Evolutionary conservation across 1,140 invertebrate species (phyloP).

Genomic region (Adoxophyes honmai): DNA sequence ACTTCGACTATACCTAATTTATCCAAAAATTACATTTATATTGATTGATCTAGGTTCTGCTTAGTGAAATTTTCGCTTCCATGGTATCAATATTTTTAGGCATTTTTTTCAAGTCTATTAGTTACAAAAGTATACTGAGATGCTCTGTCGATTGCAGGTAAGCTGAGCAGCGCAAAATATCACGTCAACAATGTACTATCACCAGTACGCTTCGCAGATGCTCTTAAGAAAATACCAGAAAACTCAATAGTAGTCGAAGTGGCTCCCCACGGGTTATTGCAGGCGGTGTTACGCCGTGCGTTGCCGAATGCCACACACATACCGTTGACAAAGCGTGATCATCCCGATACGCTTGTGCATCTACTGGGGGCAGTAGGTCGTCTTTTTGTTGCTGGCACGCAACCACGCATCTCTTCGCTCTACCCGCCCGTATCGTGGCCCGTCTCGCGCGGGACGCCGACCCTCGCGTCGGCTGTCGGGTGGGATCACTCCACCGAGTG

Average conservation of each 20-base stretch:
- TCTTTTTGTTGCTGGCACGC: slow-evolving; percentile 87
- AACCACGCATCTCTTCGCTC: slow-evolving; percentile 83
- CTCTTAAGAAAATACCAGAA: slow-evolving; percentile 88
- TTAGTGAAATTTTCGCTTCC: too few species aligned
- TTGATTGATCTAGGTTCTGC: too few species aligned
- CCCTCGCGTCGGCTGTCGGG: slow-evolving; percentile 88
- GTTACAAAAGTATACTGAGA: too few species aligned
- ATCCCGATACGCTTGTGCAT: slow-evolving; percentile 32
- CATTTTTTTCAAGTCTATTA: too few species aligned
- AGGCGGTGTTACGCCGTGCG: slow-evolving; percentile 90
- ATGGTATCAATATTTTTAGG: too few species aligned
- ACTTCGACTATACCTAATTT: too few species aligned
- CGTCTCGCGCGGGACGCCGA: slow-evolving; percentile 92
- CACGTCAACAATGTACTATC: slow-evolving; percentile 97
- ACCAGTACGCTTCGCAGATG: slow-evolving; percentile 90
- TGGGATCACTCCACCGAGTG: slow-evolving; percentile 96
- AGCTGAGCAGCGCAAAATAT: slow-evolving; percentile 92
- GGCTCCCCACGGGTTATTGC: slow-evolving; percentile 93
- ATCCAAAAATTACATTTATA: too few species aligned
- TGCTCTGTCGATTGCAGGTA: too few species aligned
- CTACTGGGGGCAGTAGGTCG: slow-evolving; percentile 68
- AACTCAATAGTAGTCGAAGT: slow-evolving; percentile 95
- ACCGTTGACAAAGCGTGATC: slow-evolving; percentile 48
- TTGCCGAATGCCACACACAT: slow-evolving; percentile 76
- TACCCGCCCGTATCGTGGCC: slow-evolving; percentile 89